Evolutionary conservation across 1,140 invertebrate genomes (phyloP).

Genomic region (Papilio machaon): DNA sequence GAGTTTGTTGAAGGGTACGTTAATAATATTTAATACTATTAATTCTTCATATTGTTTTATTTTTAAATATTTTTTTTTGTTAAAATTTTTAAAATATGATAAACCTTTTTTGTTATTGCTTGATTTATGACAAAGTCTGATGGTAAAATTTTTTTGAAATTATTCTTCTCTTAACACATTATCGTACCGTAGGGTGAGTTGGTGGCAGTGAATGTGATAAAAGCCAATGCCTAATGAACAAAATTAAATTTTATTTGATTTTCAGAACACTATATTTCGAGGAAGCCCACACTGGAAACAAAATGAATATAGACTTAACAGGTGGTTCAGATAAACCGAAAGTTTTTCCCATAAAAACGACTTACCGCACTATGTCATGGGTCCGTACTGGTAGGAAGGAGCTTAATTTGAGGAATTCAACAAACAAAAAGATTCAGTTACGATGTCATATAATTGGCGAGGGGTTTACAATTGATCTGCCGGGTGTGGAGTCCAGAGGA

Average conservation of each 20-base stretch:
- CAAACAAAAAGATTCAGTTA: conserved; percentile 65
- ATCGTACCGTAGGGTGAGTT: too few relatives aligned
- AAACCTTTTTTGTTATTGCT: too few relatives aligned
- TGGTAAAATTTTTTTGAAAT: too few relatives aligned
- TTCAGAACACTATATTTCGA: conserved; percentile 66
- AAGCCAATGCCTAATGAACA: neutral
- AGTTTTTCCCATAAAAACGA: conserved; percentile 72
- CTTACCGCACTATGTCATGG: conserved; percentile 65
- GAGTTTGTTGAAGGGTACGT: conserved; percentile 59
- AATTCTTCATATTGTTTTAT: too few relatives aligned
- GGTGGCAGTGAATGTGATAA: neutral
- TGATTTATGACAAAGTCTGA: too few relatives aligned
- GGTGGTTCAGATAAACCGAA: conserved; percentile 62
- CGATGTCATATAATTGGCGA: conserved; percentile 69
- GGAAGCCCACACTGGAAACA: conserved; percentile 55
- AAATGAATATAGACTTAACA: conserved; percentile 54
- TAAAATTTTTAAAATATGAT: too few relatives aligned
- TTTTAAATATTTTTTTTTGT: too few relatives aligned
- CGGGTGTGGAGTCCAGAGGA: conserved; percentile 57
- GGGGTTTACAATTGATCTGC: conserved; percentile 65
- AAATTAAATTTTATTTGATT: conserved; percentile 34
- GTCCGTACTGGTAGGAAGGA: conserved; percentile 66
- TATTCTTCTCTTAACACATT: too few relatives aligned
- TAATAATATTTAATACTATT: neutral
- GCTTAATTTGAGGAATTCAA: conserved; percentile 67